Base-by-base conservation (phyloP, 2,888 invertebrate species). In the Agrilus biguttatus region DNA sequence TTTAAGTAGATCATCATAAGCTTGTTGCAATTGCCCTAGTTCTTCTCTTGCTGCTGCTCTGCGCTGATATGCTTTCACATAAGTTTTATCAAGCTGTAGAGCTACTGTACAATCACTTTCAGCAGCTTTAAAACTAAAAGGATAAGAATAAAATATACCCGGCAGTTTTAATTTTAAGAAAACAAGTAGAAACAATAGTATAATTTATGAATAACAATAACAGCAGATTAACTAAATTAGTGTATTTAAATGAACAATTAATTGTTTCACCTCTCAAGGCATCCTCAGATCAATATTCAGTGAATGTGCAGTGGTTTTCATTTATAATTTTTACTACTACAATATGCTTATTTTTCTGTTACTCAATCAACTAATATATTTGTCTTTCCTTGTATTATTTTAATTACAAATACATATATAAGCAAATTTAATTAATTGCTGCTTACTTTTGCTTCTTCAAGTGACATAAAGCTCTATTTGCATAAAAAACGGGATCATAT, bases 391-490 rank as follows among this genome's bases (percentile, higher is more conserved):
- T n/a, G n/a, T n/a, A n/a, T n/a, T n/a, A n/a, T n/a, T n/a, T n/a
- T n/a, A n/a, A n/a, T n/a, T n/a, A n/a, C n/a, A n/a, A n/a, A n/a
- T n/a, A n/a, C n/a, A n/a, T n/a, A n/a, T n/a, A n/a, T n/a, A n/a
- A n/a, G n/a, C n/a, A n/a, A n/a, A n/a, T n/a, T n/a, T n/a, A n/a
- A n/a, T n/a, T n/a, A n/a, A n/a, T n/a, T n/a, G n/a, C 3, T 17
- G 17, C 17, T 17, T 68, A 90, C 87, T 79, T 78, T 49, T 84
- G 76, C 52, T 80, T 74, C 65, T 88, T 91, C 8, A 93, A 69
- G 49, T 83, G 77, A 53, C 93, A 93, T 42, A 92, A 72, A 2
- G 89, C 92, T 52, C 95, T 73, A 63, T 95, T 95, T 0, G 89
- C 87, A 56, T 77, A 89, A 59, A 84, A 85, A 12, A 87, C 73